Evolutionary conservation across 2,888 invertebrate species (phyloP).

Genomic region (Limnephilus lunatus): DNA sequence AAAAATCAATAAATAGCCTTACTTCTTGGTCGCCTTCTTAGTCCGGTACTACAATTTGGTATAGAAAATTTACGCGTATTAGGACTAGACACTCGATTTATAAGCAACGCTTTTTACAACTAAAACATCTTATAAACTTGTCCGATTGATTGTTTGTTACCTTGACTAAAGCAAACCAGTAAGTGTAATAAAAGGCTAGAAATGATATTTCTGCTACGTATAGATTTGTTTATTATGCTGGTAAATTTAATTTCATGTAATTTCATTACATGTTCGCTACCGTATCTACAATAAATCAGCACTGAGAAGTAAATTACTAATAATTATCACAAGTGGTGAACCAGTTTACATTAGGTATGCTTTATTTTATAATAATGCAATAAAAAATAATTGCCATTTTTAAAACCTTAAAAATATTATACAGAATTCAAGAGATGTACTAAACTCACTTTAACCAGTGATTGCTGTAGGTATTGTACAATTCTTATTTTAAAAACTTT

Average conservation of each 20-base stretch:
- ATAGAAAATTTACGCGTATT: no score
- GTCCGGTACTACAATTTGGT: background rate
- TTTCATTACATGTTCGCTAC: background rate
- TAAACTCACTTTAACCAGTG: no score
- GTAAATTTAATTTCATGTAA: background rate
- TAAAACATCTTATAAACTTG: background rate
- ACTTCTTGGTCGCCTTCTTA: background rate
- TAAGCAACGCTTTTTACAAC: background rate
- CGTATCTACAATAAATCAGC: background rate
- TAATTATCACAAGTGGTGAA: background rate
- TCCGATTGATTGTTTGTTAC: background rate
- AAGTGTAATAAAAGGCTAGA: background rate
- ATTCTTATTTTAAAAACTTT: no score
- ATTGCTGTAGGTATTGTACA: no score
- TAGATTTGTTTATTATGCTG: background rate
- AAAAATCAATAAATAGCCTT: no score
- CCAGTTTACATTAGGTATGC: background rate
- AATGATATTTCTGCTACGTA: background rate
- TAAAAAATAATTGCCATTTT: no score
- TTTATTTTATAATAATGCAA: no score
- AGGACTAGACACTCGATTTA: background rate
- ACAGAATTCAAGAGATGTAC: no score
- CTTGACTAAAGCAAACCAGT: background rate
- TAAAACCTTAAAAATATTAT: no score
- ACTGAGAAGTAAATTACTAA: background rate